Conservation (phyloP, 1,140 invertebrate species). For the Bilobella aurantiaca region DNA sequence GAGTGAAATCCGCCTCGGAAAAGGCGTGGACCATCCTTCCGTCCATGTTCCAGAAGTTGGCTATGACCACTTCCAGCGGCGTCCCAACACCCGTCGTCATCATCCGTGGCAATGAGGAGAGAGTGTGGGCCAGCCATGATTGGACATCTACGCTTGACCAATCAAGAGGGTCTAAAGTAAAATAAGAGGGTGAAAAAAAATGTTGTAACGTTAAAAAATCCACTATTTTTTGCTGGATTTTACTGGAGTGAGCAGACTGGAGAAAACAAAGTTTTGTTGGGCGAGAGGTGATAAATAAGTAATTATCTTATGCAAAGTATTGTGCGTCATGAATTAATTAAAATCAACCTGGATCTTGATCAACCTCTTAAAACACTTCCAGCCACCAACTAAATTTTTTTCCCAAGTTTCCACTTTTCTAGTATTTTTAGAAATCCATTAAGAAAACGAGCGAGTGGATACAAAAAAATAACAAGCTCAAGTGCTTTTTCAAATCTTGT, state of each 20-base stretch:
- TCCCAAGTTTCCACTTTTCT: background rate
- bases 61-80: background rate
- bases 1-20: slow-evolving; percentile 73
- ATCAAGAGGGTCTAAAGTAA: slow-evolving; percentile 68
- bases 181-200: slow-evolving; percentile 37
- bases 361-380: background rate
- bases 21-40: slow-evolving; percentile 62
- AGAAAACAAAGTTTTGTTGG: no score
- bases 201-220: background rate
- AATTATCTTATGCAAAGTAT: background rate
- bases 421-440: no score
- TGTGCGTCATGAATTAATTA: background rate
- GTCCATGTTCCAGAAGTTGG: slow-evolving; percentile 49
- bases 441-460: no score
- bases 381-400: background rate
- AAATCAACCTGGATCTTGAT: background rate
- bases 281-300: background rate
- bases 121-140: slow-evolving; percentile 29
- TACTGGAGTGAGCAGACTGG: no score
- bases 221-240: background rate
- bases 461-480: no score
- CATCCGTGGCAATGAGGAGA: slow-evolving; percentile 13
- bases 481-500: no score
- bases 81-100: background rate
- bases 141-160: slow-evolving; percentile 75